Percentiles rank a stretch among this genome's conserved stretches.
phyloP scores from a whole-genome alignment of 2,888 invertebrate species.

The Uropetala carovei region DNA sequence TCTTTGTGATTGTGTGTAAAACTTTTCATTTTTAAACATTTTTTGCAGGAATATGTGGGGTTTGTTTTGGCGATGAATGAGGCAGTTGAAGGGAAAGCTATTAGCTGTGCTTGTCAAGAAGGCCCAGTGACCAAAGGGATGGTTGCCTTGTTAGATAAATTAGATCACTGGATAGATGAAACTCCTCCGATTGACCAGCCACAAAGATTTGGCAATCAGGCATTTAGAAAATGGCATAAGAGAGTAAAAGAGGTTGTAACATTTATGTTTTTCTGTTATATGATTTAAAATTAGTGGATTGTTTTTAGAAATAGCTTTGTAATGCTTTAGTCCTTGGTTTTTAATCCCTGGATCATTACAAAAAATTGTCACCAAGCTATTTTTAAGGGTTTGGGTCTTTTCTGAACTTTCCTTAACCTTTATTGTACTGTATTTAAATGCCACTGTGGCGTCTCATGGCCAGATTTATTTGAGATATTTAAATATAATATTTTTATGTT shows the following conservation, averaged over 20 bases:
- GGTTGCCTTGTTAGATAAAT: conserved; percentile 81
- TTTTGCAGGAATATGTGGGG: conserved; percentile 86
- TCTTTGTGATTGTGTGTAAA: background rate
- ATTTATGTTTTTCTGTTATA: background rate
- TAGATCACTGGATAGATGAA: conserved; percentile 86
- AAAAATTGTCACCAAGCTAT: no score
- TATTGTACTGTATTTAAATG: no score
- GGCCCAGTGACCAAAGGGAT: conserved; percentile 81
- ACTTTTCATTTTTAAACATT: conserved; percentile 51
- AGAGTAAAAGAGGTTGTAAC: conserved; percentile 80
- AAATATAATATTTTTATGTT: no score
- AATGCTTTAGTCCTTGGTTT: no score
- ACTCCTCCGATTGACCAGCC: conserved; percentile 94
- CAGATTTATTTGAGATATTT: no score
- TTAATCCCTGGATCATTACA: no score
- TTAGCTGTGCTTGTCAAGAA: conserved; percentile 80
- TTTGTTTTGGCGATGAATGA: conserved; percentile 92
- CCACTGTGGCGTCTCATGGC: no score
- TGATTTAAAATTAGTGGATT: no score
- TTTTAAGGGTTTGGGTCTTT: no score
- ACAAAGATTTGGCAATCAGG: conserved; percentile 97
- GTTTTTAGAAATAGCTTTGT: no score
- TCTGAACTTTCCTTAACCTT: no score
- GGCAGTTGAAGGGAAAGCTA: conserved; percentile 87
- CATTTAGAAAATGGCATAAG: conserved; percentile 89